These are phyloP conservation scores for Lasioglossum lativentre DNA, from an alignment of 2,888 invertebrate genomes.

Conservation along the genomic window DNA sequence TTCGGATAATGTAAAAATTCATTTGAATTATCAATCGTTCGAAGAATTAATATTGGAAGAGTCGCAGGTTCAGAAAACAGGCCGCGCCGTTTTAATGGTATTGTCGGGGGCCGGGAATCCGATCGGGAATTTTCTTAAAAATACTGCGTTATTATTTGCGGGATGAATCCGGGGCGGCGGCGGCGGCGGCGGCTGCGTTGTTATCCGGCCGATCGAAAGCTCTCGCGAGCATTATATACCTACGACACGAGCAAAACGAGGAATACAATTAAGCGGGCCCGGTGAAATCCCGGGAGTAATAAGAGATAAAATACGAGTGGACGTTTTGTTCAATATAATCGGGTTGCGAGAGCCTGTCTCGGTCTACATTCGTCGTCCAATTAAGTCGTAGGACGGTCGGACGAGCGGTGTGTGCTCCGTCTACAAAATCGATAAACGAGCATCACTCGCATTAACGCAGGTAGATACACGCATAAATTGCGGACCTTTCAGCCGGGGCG, in stretches of 20 bases:
- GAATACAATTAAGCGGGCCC: slow-evolving; percentile 6
- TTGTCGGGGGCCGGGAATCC: background rate
- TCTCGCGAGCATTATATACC: background rate
- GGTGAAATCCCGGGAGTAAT: background rate
- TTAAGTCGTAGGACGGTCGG: slow-evolving; percentile 54
- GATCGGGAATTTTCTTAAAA: background rate
- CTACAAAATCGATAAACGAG: slow-evolving; percentile 51
- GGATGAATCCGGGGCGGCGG: background rate
- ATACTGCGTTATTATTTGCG: background rate
- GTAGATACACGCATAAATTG: slow-evolving; percentile 40
- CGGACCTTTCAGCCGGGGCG: slow-evolving; percentile 22
- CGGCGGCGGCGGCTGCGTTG: background rate
- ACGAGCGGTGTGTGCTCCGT: slow-evolving; percentile 11
- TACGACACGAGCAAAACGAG: background rate
- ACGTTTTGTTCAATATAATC: background rate
- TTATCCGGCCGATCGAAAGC: background rate
- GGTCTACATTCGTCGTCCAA: slow-evolving; percentile 41
- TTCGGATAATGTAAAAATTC: background rate
- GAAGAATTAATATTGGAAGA: background rate
- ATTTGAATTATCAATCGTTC: background rate
- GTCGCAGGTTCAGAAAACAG: background rate
- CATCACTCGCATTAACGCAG: slow-evolving; percentile 20
- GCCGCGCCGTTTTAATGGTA: background rate
- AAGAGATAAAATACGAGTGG: slow-evolving; percentile 7
- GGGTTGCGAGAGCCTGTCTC: slow-evolving; percentile 9